A percentile compares a stretch with the other conserved stretches of the same genome.
These are phyloP conservation scores for Apteryx mantelli DNA, from an alignment of 2,113 vertebrate genomes.

Conservation along the genomic window DNA sequence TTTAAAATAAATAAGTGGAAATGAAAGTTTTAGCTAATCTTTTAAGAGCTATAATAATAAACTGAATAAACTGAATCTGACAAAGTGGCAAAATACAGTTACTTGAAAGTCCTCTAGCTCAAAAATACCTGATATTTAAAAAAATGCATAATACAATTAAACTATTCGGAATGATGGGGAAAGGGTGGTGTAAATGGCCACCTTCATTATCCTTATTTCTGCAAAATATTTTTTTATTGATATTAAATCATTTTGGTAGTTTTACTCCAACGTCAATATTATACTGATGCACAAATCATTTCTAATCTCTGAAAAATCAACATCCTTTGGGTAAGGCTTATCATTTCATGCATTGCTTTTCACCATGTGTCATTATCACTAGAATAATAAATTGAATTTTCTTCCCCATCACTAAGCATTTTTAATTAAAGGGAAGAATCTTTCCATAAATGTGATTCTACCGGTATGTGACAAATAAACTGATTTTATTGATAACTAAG, in stretches of 20 bases:
- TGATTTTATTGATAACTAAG: background rate
- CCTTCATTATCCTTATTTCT: background rate
- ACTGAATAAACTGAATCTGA: background rate
- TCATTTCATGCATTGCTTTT: background rate
- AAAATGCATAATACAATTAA: background rate
- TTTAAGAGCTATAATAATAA: background rate
- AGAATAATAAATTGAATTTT: background rate
- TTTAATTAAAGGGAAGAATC: background rate
- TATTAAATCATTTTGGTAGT: constrained; percentile 26
- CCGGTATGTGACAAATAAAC: background rate
- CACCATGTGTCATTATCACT: background rate
- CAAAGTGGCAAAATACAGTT: background rate
- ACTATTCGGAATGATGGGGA: background rate
- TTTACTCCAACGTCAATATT: background rate
- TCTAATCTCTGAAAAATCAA: constrained; percentile 18
- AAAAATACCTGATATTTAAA: background rate
- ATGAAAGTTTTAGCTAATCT: background rate
- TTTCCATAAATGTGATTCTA: background rate
- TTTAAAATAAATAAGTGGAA: background rate
- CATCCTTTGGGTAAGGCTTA: background rate
- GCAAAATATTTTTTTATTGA: background rate
- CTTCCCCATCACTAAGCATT: background rate
- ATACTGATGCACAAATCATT: constrained; percentile 11
- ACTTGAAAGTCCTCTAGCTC: background rate
- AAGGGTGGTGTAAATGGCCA: background rate